Conservation (phyloP, 2,797 vertebrate genomes). For the Serranus cabrilla region DNA sequence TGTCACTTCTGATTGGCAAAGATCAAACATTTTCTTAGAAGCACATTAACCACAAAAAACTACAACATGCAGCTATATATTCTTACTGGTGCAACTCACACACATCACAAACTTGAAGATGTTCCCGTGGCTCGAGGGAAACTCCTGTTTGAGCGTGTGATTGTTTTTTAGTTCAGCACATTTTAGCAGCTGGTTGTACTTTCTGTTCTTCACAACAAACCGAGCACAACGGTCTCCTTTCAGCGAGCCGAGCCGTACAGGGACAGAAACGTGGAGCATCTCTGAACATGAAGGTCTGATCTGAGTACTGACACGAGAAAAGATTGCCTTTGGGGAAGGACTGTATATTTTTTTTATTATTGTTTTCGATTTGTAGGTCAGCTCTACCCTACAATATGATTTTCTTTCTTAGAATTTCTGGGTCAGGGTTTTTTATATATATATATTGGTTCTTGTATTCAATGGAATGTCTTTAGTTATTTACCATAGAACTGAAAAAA, state of each 20-base stretch:
- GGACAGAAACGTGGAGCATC: background rate
- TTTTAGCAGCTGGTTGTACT: constrained; percentile 25
- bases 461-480: background rate
- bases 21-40: no score
- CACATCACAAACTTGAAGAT: background rate
- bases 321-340: background rate
- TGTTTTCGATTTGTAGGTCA: background rate
- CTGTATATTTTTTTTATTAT: background rate
- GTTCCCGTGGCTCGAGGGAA: background rate
- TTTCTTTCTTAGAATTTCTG: background rate
- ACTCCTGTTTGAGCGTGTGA: constrained; percentile 29
- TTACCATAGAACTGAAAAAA: background rate
- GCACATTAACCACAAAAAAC: no score
- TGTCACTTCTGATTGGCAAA: no score
- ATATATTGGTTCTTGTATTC: background rate
- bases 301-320: background rate
- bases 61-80: background rate
- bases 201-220: constrained; percentile 26
- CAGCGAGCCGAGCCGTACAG: background rate
- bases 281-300: constrained; percentile 15
- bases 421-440: background rate
- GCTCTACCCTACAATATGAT: background rate
- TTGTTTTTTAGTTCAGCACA: constrained; percentile 22
- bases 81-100: no score
- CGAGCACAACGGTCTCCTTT: constrained; percentile 47